Evolutionary conservation across 2,888 invertebrate species (phyloP).

Genomic region (Palloptera scutellata): DNA sequence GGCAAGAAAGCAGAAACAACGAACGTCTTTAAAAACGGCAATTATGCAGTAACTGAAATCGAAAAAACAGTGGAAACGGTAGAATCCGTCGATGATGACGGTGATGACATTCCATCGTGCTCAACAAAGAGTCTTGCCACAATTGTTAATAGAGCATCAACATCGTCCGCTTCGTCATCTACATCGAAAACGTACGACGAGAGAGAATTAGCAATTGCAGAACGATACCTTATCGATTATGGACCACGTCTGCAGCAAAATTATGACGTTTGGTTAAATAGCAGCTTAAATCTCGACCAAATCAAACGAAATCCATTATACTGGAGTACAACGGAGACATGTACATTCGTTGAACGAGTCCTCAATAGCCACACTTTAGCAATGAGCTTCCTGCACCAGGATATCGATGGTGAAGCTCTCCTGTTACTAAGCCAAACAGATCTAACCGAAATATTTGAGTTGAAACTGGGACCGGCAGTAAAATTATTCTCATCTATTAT

Average conservation of each 20-base stretch:
- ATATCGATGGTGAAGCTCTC: slow-evolving; percentile 85
- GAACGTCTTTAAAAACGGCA: neutral
- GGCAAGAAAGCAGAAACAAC: slow-evolving; percentile 11
- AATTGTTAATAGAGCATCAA: slow-evolving; percentile 20
- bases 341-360: slow-evolving; percentile 68
- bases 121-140: neutral
- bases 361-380: slow-evolving; percentile 68
- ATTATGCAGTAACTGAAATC: slow-evolving; percentile 28
- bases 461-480: slow-evolving; percentile 86
- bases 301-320: slow-evolving; percentile 67
- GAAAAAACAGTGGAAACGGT: slow-evolving; percentile 11
- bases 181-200: slow-evolving; percentile 22
- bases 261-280: slow-evolving; percentile 57
- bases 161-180: neutral
- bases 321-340: slow-evolving; percentile 73
- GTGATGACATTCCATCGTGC: neutral
- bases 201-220: slow-evolving; percentile 48
- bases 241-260: slow-evolving; percentile 57
- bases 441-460: slow-evolving; percentile 75
- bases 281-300: slow-evolving; percentile 55
- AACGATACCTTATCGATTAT: slow-evolving; percentile 57
- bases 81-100: neutral
- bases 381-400: slow-evolving; percentile 64
- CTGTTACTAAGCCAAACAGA: slow-evolving; percentile 84
- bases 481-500: slow-evolving; percentile 74